A percentile compares a stretch with the other conserved stretches of the same genome.
phyloP scores from a whole-genome alignment of 2,113 vertebrate genomes.

The Nicator chloris region DNA sequence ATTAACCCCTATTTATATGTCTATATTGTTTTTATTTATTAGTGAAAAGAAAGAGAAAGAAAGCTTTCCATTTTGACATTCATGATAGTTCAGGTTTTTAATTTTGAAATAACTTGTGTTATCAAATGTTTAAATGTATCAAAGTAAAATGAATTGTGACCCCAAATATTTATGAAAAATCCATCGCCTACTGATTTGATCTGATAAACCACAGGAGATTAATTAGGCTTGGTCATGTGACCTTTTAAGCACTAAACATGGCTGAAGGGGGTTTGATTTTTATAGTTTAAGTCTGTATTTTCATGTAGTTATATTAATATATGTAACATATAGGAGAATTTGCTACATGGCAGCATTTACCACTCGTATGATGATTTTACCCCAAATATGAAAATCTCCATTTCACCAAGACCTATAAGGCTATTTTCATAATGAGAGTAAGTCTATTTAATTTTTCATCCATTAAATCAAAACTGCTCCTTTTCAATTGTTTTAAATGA shows the following conservation, averaged over 20 bases:
- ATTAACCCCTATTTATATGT: neutral
- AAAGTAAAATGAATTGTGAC: neutral
- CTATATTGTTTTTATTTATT: neutral
- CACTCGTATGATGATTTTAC: neutral
- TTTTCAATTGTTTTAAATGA: neutral
- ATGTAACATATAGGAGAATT: neutral
- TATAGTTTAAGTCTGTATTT: neutral
- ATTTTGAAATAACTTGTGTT: neutral
- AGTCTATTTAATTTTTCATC: constrained; percentile 4
- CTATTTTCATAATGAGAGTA: neutral
- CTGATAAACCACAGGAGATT: constrained; percentile 34
- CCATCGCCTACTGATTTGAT: neutral
- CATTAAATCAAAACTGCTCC: neutral
- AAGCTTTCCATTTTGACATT: neutral
- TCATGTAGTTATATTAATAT: neutral
- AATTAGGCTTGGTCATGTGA: constrained; percentile 34
- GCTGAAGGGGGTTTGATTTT: constrained; percentile 5
- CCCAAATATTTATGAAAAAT: constrained; percentile 33
- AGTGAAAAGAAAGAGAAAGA: neutral
- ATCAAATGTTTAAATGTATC: neutral
- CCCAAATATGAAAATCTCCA: neutral
- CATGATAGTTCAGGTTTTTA: neutral
- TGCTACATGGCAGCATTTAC: neutral
- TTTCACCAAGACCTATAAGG: neutral
- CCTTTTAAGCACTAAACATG: constrained; percentile 24